A percentile compares a stretch with the other conserved stretches of the same genome.
Conservation (phyloP, 1,140 invertebrate species). For the Vanessa atalanta region DNA sequence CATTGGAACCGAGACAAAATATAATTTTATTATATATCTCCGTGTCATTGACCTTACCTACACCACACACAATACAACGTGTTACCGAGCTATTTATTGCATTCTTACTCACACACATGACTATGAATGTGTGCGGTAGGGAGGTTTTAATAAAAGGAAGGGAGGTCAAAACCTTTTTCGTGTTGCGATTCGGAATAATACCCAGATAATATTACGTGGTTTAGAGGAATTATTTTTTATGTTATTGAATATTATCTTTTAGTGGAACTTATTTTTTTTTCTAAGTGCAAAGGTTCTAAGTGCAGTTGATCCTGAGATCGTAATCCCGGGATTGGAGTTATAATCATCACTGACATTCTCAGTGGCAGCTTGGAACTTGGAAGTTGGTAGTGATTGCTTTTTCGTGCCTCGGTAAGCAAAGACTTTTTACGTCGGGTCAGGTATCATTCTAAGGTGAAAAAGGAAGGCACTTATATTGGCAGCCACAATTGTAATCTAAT, state of each 20-base stretch:
- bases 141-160: constrained; percentile 32
- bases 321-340: too few species aligned
- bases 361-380: too few species aligned
- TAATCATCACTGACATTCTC: too few species aligned
- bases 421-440: too few species aligned
- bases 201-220: constrained; percentile 12
- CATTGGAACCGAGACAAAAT: neutral
- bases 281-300: too few species aligned
- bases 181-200: constrained; percentile 28
- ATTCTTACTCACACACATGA: neutral
- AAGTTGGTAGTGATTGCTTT: too few species aligned
- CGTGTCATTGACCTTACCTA: constrained; percentile 2
- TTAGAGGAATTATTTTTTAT: neutral
- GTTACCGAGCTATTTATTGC: constrained; percentile 9
- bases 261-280: too few species aligned
- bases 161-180: constrained; percentile 28
- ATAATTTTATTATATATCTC: neutral
- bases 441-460: too few species aligned
- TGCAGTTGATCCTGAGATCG: too few species aligned
- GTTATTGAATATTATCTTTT: neutral
- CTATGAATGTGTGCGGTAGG: neutral
- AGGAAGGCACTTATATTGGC: too few species aligned
- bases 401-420: too few species aligned
- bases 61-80: neutral
- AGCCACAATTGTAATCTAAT: too few species aligned